Conservation (phyloP, 2,113 vertebrate genomes). For the Plectropomus leopardus region DNA sequence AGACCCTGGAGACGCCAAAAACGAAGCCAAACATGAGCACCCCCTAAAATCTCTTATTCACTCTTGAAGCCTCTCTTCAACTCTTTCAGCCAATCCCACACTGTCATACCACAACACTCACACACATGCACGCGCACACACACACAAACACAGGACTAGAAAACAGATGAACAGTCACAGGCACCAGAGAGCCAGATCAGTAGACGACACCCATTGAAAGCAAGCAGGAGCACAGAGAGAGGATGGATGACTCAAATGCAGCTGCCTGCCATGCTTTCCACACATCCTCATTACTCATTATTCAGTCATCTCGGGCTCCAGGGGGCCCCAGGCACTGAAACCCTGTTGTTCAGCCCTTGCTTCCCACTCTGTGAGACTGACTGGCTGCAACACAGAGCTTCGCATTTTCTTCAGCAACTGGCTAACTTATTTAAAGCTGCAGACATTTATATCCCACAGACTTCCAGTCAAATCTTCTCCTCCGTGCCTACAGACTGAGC, state of each 20-base stretch:
- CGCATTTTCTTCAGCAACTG: slow-evolving; percentile 38
- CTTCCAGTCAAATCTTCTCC: slow-evolving; percentile 14
- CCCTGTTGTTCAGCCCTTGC: slow-evolving; percentile 50
- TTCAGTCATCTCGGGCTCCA: slow-evolving; percentile 65
- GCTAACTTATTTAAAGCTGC: slow-evolving; percentile 32
- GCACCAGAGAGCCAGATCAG: slow-evolving; percentile 47
- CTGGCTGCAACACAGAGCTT: slow-evolving; percentile 31
- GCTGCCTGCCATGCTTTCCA: slow-evolving; percentile 79
- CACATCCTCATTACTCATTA: slow-evolving; percentile 82
- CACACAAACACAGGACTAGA: neutral
- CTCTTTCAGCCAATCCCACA: slow-evolving; percentile 12
- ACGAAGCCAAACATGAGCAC: slow-evolving; percentile 22
- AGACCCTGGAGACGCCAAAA: neutral
- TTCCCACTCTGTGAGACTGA: slow-evolving; percentile 29
- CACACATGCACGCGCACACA: neutral
- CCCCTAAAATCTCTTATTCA: slow-evolving; percentile 21
- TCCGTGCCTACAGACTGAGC: slow-evolving; percentile 2
- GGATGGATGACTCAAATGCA: slow-evolving; percentile 80
- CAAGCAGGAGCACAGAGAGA: slow-evolving; percentile 32
- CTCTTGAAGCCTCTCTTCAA: slow-evolving; percentile 20
- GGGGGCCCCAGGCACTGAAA: slow-evolving; percentile 57
- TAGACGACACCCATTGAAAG: slow-evolving; percentile 55
- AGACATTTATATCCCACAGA: slow-evolving; percentile 32
- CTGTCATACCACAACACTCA: slow-evolving; percentile 1
- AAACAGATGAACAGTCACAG: slow-evolving; percentile 40